Conservation (phyloP, 2,113 vertebrate species). For the Pristiophorus japonicus region DNA sequence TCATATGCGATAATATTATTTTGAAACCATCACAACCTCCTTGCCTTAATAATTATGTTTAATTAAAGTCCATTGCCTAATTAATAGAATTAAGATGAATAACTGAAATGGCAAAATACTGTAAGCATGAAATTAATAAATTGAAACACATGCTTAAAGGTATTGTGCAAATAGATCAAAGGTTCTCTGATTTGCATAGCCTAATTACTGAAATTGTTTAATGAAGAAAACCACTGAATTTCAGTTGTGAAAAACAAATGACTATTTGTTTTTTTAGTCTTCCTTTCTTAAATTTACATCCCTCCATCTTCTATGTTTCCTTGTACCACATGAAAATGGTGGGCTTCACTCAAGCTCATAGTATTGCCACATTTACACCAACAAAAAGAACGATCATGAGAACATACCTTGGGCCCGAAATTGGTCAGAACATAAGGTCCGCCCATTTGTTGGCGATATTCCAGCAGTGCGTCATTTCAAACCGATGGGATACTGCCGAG, state of each 20-base stretch:
- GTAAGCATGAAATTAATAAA: constrained; percentile 28
- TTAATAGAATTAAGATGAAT: constrained; percentile 31
- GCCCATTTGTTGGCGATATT: too few species aligned
- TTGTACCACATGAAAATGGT: neutral
- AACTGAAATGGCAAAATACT: neutral
- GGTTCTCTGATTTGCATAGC: neutral
- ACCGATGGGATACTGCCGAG: too few species aligned
- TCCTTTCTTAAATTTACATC: neutral
- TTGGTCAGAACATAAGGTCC: too few species aligned
- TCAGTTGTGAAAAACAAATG: constrained; percentile 21
- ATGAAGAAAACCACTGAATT: neutral
- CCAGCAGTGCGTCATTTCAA: too few species aligned
- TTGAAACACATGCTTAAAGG: constrained; percentile 35
- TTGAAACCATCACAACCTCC: neutral
- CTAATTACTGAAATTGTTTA: neutral
- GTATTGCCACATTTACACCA: neutral
- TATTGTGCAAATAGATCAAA: constrained; percentile 31
- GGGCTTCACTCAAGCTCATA: too few species aligned
- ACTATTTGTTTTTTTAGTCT: neutral
- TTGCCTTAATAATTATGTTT: constrained; percentile 23
- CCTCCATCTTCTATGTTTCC: neutral
- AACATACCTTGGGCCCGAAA: too few species aligned
- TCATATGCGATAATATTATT: neutral
- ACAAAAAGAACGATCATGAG: neutral
- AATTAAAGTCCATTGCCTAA: constrained; percentile 18